These are phyloP conservation scores for Toxonevra muliebris DNA, from an alignment of 2,888 invertebrate genomes.

Conservation along the genomic window DNA sequence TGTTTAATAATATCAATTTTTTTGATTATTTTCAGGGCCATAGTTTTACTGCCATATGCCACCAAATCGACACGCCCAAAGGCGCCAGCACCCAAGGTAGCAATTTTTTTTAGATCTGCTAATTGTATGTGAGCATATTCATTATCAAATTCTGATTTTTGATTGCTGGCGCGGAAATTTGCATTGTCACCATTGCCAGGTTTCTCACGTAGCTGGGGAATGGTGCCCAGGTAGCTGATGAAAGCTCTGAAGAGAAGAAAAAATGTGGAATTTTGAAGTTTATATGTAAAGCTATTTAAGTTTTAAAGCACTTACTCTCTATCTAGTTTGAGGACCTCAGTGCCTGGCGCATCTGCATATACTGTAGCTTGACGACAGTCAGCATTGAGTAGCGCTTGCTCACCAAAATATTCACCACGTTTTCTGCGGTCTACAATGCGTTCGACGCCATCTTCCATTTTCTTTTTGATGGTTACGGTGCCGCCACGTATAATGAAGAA, in stretches of 20 bases:
- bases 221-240: constrained; percentile 81
- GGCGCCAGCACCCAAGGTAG: constrained; percentile 91
- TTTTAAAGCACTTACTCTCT: constrained; percentile 71
- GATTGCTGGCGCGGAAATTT: constrained; percentile 45
- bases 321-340: constrained; percentile 88
- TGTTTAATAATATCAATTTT: constrained; percentile 90
- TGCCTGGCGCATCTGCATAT: constrained; percentile 83
- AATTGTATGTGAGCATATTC: constrained; percentile 77
- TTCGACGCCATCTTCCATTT: constrained; percentile 70
- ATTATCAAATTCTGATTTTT: constrained; percentile 57
- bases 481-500: constrained; percentile 92
- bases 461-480: constrained; percentile 77
- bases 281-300: background rate
- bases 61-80: constrained; percentile 90
- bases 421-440: constrained; percentile 75
- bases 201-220: constrained; percentile 65
- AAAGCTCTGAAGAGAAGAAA: constrained; percentile 71
- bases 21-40: constrained; percentile 88
- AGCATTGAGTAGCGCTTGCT: constrained; percentile 85
- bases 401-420: constrained; percentile 88
- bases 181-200: constrained; percentile 45
- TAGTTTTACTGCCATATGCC: constrained; percentile 68
- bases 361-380: constrained; percentile 91
- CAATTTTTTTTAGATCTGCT: constrained; percentile 80
- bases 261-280: background rate